These are phyloP conservation scores for Eilema caniola DNA, from an alignment of 2,888 invertebrate species.

Conservation along the genomic window DNA sequence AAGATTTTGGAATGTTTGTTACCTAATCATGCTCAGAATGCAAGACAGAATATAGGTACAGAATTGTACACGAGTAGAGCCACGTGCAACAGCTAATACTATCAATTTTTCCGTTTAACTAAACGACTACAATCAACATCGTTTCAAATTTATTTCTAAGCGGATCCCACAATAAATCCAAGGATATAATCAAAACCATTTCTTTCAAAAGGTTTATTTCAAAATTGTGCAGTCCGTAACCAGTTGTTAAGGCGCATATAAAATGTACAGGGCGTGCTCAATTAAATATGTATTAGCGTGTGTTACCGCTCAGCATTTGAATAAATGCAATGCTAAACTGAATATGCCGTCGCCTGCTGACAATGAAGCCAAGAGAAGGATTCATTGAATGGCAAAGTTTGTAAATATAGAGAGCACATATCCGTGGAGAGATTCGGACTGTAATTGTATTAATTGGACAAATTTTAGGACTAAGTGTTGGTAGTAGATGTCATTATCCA, in stretches of 20 bases:
- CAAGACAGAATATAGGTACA: background rate
- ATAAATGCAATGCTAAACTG: conserved; percentile 71
- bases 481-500: conserved; percentile 50
- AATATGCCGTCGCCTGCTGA: conserved; percentile 55
- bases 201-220: conserved; percentile 43
- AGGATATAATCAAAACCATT: conserved; percentile 6
- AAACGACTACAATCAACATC: background rate
- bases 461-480: conserved; percentile 34
- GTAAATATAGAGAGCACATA: conserved; percentile 53
- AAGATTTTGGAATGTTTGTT: no score
- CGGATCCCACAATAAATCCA: background rate
- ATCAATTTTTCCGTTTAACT: background rate
- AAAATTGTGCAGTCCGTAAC: conserved; percentile 56
- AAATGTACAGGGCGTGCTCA: conserved; percentile 73
- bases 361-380: conserved; percentile 54
- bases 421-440: conserved; percentile 47
- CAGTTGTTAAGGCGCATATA: conserved; percentile 64
- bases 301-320: conserved; percentile 68
- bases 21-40: background rate
- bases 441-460: conserved; percentile 51
- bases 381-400: conserved; percentile 53
- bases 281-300: conserved; percentile 82
- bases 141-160: background rate
- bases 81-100: no score
- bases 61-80: background rate